A percentile compares a stretch with the other conserved stretches of the same genome.
phyloP scores from a whole-genome alignment of 2,888 invertebrate species.

The Diarsia mendica region DNA sequence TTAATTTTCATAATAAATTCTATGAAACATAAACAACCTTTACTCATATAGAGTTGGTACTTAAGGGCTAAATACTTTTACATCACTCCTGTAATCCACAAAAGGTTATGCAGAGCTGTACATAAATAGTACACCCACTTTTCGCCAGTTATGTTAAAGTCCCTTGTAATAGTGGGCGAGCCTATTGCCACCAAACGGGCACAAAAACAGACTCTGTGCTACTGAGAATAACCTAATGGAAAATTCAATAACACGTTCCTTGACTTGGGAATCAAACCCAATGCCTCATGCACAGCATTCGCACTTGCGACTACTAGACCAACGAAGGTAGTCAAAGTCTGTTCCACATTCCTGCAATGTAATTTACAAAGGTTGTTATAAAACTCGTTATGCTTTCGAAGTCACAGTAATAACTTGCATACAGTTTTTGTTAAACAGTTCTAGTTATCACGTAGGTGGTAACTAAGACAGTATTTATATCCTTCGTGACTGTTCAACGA shows the following conservation, averaged over 20 bases:
- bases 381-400: constrained; percentile 41
- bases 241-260: neutral
- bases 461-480: constrained; percentile 45
- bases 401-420: constrained; percentile 12
- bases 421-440: constrained; percentile 24
- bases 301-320: no score
- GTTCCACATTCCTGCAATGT: constrained; percentile 5
- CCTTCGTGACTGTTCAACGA: constrained; percentile 54
- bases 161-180: no score
- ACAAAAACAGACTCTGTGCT: no score
- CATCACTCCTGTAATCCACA: neutral
- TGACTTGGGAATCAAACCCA: no score
- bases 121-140: no score
- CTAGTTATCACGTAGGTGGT: constrained; percentile 30
- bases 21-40: neutral
- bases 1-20: neutral
- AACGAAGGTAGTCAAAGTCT: no score
- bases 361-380: constrained; percentile 34
- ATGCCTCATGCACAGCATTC: no score
- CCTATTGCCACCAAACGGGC: no score
- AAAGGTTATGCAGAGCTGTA: neutral
- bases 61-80: neutral
- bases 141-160: no score
- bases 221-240: neutral
- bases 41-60: no score